Evolutionary conservation across 1,140 invertebrate species (phyloP).

Genomic region (Drosophila sproati): DNA sequence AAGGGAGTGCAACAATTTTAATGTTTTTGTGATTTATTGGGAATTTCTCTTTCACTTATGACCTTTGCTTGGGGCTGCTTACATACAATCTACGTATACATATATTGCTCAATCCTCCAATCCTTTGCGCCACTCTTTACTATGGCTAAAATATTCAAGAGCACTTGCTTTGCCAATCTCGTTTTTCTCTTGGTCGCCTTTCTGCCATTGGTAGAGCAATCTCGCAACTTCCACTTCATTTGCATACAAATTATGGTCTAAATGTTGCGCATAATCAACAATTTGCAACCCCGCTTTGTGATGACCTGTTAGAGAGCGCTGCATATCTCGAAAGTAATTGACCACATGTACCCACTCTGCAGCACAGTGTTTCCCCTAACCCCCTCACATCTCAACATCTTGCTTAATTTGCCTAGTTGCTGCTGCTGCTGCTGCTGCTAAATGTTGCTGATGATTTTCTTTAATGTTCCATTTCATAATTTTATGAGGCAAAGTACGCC

Average conservation of each 20-base stretch:
- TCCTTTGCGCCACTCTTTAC: not conserved
- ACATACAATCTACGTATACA: no score
- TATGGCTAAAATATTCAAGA: no score
- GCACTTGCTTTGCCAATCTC: not conserved
- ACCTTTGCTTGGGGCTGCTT: no score
- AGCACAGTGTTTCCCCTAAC: not conserved
- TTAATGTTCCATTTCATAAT: conserved; percentile 66
- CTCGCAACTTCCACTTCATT: conserved; percentile 39
- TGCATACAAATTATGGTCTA: conserved; percentile 64
- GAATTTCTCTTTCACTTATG: no score
- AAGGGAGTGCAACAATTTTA: no score
- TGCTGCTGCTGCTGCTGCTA: conserved; percentile 31
- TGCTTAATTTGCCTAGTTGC: conserved; percentile 25
- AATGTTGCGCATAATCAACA: conserved; percentile 58
- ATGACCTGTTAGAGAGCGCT: not conserved
- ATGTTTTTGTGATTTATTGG: no score
- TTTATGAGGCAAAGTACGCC: conserved; percentile 47
- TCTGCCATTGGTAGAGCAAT: not conserved
- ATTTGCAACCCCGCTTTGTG: conserved; percentile 16
- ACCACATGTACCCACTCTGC: conserved; percentile 48
- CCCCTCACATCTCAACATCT: not conserved
- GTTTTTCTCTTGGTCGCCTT: not conserved
- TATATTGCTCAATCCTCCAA: not conserved
- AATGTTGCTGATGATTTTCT: conserved; percentile 69
- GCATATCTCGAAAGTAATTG: conserved; percentile 37